These are phyloP conservation scores for Drosophila algonquin DNA, from an alignment of 2,888 invertebrate genomes.

Conservation along the genomic window DNA sequence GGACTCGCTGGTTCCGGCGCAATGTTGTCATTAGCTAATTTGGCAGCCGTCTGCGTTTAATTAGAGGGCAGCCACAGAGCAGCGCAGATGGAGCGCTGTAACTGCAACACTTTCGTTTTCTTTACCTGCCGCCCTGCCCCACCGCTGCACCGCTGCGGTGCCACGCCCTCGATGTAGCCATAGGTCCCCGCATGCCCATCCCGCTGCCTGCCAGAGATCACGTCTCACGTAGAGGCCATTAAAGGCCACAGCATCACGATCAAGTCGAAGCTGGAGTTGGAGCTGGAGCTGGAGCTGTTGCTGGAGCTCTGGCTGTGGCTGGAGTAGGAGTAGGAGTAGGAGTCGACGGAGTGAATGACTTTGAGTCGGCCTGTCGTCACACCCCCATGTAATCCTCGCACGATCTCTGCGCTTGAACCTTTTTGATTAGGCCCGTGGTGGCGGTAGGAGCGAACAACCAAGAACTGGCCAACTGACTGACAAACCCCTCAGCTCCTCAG, in stretches of 20 bases:
- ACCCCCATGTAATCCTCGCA: constrained; percentile 76
- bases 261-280: constrained; percentile 34
- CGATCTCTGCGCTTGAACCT: constrained; percentile 63
- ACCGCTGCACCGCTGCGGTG: constrained; percentile 8
- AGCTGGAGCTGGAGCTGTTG: neutral
- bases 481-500: constrained; percentile 35
- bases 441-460: constrained; percentile 1
- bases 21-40: constrained; percentile 73
- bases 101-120: constrained; percentile 69
- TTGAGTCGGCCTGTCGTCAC: constrained; percentile 69
- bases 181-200: constrained; percentile 3
- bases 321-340: constrained; percentile 11
- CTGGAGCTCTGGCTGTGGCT: constrained; percentile 14
- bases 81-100: constrained; percentile 1
- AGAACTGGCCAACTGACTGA: constrained; percentile 39
- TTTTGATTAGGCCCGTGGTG: constrained; percentile 58
- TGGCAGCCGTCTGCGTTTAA: constrained; percentile 77
- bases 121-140: constrained; percentile 17
- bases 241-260: constrained; percentile 75
- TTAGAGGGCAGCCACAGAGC: constrained; percentile 56
- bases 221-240: constrained; percentile 81
- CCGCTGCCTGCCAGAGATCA: constrained; percentile 14
- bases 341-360: constrained; percentile 48
- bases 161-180: constrained; percentile 57
- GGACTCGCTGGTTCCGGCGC: constrained; percentile 27